phyloP scores from a whole-genome alignment of 1,140 invertebrate genomes.

The Ephestia elutella region DNA sequence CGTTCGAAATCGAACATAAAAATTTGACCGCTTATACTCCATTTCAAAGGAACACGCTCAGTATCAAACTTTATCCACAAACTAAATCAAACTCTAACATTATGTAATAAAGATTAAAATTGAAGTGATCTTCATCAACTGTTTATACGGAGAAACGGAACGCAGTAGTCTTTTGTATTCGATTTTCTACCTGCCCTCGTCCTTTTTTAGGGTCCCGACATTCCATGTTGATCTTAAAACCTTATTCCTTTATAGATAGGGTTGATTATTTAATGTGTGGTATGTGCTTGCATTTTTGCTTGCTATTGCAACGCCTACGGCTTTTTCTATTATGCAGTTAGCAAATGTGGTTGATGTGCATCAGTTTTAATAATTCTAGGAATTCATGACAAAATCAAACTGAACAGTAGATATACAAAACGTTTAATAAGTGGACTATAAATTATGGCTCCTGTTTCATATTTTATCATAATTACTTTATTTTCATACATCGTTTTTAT shows the following conservation, averaged over 20 bases:
- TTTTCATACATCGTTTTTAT: no score
- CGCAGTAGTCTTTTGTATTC: constrained; percentile 57
- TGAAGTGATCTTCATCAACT: neutral
- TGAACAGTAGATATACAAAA: neutral
- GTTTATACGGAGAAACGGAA: constrained; percentile 28
- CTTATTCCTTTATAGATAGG: constrained; percentile 19
- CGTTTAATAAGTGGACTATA: no score
- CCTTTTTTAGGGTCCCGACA: constrained; percentile 44
- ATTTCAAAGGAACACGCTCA: constrained; percentile 47
- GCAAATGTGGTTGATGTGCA: constrained; percentile 14
- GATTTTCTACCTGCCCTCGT: constrained; percentile 62
- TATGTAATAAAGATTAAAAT: neutral
- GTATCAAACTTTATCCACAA: constrained; percentile 8
- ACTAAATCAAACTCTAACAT: neutral
- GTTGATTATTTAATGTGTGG: constrained; percentile 18
- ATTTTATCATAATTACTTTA: no score
- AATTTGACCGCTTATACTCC: constrained; percentile 61
- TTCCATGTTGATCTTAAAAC: constrained; percentile 26
- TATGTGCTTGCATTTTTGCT: constrained; percentile 1
- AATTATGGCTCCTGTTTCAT: no score
- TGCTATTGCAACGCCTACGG: constrained; percentile 19
- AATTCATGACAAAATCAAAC: neutral
- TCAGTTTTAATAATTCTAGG: constrained; percentile 10
- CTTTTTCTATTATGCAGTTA: constrained; percentile 23
- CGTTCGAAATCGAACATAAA: constrained; percentile 45